Evolutionary conservation across 2,888 invertebrate genomes (phyloP).

Genomic region (Epirrita christyi): DNA sequence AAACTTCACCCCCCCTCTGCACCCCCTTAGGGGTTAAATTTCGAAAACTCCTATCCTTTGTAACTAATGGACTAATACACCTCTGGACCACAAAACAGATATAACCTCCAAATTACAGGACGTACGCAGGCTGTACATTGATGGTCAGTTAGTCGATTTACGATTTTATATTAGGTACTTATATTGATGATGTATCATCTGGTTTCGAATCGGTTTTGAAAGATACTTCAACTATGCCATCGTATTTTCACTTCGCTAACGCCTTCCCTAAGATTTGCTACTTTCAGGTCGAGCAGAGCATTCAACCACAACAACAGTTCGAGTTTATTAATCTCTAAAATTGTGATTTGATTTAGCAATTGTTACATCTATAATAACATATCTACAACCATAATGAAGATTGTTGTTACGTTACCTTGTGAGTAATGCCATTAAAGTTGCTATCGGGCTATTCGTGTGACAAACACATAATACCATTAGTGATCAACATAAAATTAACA

Average conservation of each 20-base stretch:
- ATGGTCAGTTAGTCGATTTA: too few species aligned
- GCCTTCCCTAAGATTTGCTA: background rate
- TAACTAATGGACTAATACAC: too few species aligned
- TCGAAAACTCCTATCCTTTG: too few species aligned
- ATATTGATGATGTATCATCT: too few species aligned
- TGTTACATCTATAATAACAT: constrained; percentile 37
- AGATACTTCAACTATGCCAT: background rate
- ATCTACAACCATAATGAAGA: constrained; percentile 60
- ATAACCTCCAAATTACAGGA: too few species aligned
- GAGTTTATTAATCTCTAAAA: background rate
- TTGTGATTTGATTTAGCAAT: constrained; percentile 20
- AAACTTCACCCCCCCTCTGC: too few species aligned
- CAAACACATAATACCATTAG: constrained; percentile 85
- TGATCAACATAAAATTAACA: constrained; percentile 58
- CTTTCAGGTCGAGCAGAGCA: background rate
- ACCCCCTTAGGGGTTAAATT: too few species aligned
- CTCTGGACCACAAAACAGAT: too few species aligned
- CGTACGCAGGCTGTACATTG: too few species aligned
- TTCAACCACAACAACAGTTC: background rate
- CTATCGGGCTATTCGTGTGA: constrained; percentile 95
- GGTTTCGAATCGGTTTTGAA: too few species aligned
- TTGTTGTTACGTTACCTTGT: constrained; percentile 91
- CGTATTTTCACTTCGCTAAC: background rate
- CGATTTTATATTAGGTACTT: too few species aligned
- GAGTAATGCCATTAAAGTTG: constrained; percentile 97